A percentile compares a stretch with the other conserved stretches of the same genome.
phyloP scores from a whole-genome alignment of 2,113 vertebrate genomes.

The Zosterops borbonicus region DNA sequence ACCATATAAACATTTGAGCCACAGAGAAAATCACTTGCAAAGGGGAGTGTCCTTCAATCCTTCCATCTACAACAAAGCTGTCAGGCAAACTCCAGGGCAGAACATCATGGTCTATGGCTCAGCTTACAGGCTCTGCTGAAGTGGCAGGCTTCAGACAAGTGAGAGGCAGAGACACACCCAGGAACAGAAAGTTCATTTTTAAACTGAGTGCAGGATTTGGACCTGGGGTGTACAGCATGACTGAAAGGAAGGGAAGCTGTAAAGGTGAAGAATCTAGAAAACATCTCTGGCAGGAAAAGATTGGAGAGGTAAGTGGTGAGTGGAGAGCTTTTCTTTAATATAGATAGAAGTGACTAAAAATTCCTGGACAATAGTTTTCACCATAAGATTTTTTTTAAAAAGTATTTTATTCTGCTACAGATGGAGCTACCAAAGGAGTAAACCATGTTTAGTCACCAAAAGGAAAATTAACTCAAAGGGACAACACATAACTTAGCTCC shows the following conservation, averaged over 20 bases:
- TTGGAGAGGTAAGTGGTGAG: neutral
- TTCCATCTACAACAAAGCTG: neutral
- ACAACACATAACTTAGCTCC: neutral
- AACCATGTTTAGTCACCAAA: neutral
- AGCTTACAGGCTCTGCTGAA: neutral
- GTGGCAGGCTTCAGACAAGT: neutral
- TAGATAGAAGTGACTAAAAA: neutral
- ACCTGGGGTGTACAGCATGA: fast-evolving
- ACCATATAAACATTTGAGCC: neutral
- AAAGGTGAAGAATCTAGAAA: neutral
- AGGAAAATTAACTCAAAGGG: neutral
- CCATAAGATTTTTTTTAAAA: neutral
- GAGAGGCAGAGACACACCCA: neutral
- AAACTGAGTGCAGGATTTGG: neutral
- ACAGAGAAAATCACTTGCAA: neutral
- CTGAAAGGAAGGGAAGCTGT: neutral
- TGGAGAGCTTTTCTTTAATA: neutral
- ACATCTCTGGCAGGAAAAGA: neutral
- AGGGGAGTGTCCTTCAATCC: neutral
- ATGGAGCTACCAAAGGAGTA: neutral
- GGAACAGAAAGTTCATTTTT: neutral
- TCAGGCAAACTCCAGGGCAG: neutral
- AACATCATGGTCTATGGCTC: neutral
- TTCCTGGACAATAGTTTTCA: neutral
- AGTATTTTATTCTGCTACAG: neutral